These are phyloP conservation scores for Calyptomena viridis DNA, from an alignment of 2,113 vertebrate genomes.

Conservation along the genomic window DNA sequence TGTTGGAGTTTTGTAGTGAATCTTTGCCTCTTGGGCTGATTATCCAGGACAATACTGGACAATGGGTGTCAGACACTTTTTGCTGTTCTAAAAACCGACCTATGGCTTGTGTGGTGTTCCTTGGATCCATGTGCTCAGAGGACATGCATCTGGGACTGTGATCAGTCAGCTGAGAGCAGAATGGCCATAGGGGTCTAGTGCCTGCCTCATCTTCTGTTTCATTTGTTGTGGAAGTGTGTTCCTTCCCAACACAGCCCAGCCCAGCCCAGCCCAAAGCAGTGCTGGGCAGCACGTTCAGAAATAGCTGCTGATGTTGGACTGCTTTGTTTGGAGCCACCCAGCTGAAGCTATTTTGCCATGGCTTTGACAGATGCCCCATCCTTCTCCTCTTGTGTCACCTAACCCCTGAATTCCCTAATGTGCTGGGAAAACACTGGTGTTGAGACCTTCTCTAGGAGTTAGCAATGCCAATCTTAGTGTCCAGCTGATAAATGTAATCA, in stretches of 20 bases:
- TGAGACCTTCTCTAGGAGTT: not conserved
- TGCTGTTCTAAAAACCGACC: not conserved
- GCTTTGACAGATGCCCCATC: not conserved
- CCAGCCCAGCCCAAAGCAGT: rapidly evolving
- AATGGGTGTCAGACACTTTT: not conserved
- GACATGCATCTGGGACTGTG: rapidly evolving
- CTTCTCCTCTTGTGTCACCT: not conserved
- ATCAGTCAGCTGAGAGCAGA: not conserved
- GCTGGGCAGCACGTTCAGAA: not conserved
- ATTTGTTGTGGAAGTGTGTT: not conserved
- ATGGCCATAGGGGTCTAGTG: not conserved
- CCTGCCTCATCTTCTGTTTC: not conserved
- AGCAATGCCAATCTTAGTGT: not conserved
- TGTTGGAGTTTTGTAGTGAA: rapidly evolving
- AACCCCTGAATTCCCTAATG: not conserved
- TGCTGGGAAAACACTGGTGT: not conserved
- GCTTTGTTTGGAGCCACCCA: not conserved
- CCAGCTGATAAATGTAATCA: not conserved
- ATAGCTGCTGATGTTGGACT: not conserved
- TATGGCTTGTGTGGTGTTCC: not conserved
- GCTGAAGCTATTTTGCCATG: not conserved
- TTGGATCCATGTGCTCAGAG: not conserved
- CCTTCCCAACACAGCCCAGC: not conserved
- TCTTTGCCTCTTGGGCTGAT: not conserved
- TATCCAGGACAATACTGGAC: not conserved